Percentiles rank a stretch among this genome's conserved stretches.
These are phyloP conservation scores for Eupithecia exiguata DNA, from an alignment of 2,888 invertebrate genomes.

Conservation along the genomic window DNA sequence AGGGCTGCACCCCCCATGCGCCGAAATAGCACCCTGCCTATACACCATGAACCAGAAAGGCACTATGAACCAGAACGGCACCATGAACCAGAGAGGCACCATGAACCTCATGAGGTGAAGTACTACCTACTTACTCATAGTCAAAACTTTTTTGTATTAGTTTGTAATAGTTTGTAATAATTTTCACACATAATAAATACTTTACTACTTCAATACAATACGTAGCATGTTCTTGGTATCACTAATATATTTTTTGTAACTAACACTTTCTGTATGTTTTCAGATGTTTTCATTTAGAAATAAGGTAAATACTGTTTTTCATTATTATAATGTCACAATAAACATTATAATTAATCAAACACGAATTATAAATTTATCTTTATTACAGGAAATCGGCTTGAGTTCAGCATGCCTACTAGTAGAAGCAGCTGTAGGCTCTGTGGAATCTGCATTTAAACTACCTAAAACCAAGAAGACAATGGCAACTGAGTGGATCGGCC, in stretches of 20 bases:
- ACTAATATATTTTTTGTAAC: not conserved
- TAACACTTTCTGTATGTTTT: not conserved
- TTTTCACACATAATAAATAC: not conserved
- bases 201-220: not conserved
- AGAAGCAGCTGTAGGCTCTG: constrained; percentile 92
- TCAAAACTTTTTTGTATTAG: not conserved
- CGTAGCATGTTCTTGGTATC: not conserved
- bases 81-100: not conserved
- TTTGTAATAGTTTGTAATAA: not conserved
- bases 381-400: constrained; percentile 77
- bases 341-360: not conserved
- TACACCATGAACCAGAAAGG: constrained; percentile 26
- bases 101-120: constrained; percentile 30
- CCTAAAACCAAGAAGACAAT: constrained; percentile 96
- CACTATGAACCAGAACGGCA: constrained; percentile 13
- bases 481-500: constrained; percentile 95
- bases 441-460: constrained; percentile 93
- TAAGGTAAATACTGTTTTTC: constrained; percentile 2
- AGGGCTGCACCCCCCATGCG: constrained; percentile 45
- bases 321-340: not conserved
- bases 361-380: constrained; percentile 12
- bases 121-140: not conserved
- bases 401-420: constrained; percentile 92
- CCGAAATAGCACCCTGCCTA: constrained; percentile 44
- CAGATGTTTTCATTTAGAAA: constrained; percentile 5